Evolutionary conservation across 2,888 invertebrate species (phyloP).

Genomic region (Synanthedon vespiformis): DNA sequence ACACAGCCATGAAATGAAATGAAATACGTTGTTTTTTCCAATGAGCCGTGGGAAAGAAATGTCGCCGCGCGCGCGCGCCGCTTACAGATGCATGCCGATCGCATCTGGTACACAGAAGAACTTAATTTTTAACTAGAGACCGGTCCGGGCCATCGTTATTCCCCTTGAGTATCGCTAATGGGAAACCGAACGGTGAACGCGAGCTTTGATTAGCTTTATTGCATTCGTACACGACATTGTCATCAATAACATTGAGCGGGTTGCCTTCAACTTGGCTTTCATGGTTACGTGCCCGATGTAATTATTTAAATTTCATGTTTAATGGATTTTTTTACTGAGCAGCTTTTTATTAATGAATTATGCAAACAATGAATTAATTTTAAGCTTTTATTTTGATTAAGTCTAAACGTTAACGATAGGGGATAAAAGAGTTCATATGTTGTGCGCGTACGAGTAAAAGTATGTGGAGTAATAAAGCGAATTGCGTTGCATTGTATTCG

Average conservation of each 20-base stretch:
- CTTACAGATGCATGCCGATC: slow-evolving; percentile 27
- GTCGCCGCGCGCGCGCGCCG: slow-evolving; percentile 19
- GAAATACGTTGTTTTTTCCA: slow-evolving; percentile 27
- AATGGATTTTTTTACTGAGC: not conserved
- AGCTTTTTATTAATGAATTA: not conserved
- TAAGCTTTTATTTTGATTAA: not conserved
- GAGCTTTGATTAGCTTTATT: slow-evolving; percentile 23
- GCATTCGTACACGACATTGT: slow-evolving; percentile 33
- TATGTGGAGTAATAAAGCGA: slow-evolving; percentile 27
- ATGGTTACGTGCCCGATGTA: slow-evolving; percentile 3
- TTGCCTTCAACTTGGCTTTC: slow-evolving; percentile 18
- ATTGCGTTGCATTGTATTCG: slow-evolving; percentile 33
- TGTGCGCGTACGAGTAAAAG: slow-evolving; percentile 3
- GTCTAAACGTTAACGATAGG: not conserved
- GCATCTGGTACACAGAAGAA: slow-evolving; percentile 40
- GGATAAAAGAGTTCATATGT: not conserved
- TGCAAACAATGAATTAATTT: not conserved
- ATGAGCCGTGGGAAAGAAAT: slow-evolving; percentile 56
- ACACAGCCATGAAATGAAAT: not conserved
- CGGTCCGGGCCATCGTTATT: slow-evolving; percentile 16
- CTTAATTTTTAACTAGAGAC: slow-evolving; percentile 40
- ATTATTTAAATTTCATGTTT: slow-evolving; percentile 7
- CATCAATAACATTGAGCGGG: slow-evolving; percentile 16
- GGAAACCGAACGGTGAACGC: slow-evolving; percentile 12
- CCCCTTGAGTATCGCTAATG: slow-evolving; percentile 21